phyloP scores from a whole-genome alignment of 2,888 invertebrate species.

The Emmelina monodactyla region DNA sequence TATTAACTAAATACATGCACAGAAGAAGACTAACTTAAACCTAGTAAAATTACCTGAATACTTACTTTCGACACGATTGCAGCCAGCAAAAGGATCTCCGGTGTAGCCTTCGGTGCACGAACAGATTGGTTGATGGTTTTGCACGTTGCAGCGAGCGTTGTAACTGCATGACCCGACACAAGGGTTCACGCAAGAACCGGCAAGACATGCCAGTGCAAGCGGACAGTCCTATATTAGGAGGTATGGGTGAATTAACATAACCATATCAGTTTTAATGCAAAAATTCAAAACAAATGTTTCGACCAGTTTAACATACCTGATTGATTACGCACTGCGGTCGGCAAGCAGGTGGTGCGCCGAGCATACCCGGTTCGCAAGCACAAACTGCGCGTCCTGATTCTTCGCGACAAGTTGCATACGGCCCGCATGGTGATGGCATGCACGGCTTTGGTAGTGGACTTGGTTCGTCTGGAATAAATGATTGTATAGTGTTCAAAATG shows the following conservation, averaged over 20 bases:
- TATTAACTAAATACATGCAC: neutral
- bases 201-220: conserved; percentile 74
- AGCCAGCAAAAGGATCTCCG: conserved; percentile 82
- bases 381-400: conserved; percentile 74
- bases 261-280: too few species aligned
- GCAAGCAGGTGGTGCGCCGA: conserved; percentile 82
- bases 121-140: conserved; percentile 80
- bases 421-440: conserved; percentile 74
- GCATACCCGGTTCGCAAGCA: conserved; percentile 74
- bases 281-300: too few species aligned
- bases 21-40: neutral
- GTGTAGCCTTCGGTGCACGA: conserved; percentile 76
- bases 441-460: conserved; percentile 69
- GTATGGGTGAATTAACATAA: too few species aligned
- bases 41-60: conserved; percentile 5
- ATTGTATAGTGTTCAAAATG: too few species aligned
- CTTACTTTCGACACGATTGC: conserved; percentile 69
- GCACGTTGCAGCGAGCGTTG: conserved; percentile 76
- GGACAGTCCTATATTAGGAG: too few species aligned
- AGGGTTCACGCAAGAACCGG: conserved; percentile 77
- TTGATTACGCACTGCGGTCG: conserved; percentile 81
- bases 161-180: conserved; percentile 80
- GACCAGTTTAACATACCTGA: too few species aligned
- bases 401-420: conserved; percentile 69
- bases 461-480: too few species aligned